phyloP scores from a whole-genome alignment of 2,113 vertebrate genomes.

The Semicossyphus pulcher region DNA sequence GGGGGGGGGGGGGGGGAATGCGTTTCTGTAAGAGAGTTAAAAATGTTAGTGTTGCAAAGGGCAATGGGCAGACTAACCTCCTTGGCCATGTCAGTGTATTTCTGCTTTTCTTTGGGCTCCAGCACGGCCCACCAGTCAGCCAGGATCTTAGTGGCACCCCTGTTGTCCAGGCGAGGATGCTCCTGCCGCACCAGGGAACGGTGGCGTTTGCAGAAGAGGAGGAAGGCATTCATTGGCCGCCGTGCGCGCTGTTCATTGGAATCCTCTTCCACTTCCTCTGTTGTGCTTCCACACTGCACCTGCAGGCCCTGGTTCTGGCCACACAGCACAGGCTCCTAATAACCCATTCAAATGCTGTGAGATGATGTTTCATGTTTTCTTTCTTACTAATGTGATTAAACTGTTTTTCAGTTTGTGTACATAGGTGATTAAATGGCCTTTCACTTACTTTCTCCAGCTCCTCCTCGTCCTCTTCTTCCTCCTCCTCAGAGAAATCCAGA shows the following conservation, averaged over 20 bases:
- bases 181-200: slow-evolving; percentile 96
- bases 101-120: slow-evolving; percentile 98
- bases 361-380: background rate
- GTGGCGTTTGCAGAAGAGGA: slow-evolving; percentile 98
- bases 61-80: slow-evolving; percentile 85
- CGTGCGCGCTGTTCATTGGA: slow-evolving; percentile 93
- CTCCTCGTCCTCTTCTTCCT: slow-evolving; percentile 96
- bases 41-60: background rate
- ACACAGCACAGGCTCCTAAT: slow-evolving; percentile 69
- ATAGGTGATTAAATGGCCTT: background rate
- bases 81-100: slow-evolving; percentile 99
- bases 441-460: slow-evolving; percentile 91
- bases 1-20: too few relatives aligned
- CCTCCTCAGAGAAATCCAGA: slow-evolving; percentile 97
- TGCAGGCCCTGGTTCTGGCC: slow-evolving; percentile 70
- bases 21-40: background rate
- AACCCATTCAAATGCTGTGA: background rate
- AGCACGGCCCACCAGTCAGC: slow-evolving; percentile 99
- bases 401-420: background rate
- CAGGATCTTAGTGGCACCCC: slow-evolving; percentile 98
- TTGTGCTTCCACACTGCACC: slow-evolving; percentile 84
- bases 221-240: slow-evolving; percentile 98
- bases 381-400: background rate
- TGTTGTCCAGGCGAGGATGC: slow-evolving; percentile 97
- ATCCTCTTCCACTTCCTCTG: slow-evolving; percentile 92